phyloP scores from a whole-genome alignment of 2,797 vertebrate species.

The Argya squamiceps region DNA sequence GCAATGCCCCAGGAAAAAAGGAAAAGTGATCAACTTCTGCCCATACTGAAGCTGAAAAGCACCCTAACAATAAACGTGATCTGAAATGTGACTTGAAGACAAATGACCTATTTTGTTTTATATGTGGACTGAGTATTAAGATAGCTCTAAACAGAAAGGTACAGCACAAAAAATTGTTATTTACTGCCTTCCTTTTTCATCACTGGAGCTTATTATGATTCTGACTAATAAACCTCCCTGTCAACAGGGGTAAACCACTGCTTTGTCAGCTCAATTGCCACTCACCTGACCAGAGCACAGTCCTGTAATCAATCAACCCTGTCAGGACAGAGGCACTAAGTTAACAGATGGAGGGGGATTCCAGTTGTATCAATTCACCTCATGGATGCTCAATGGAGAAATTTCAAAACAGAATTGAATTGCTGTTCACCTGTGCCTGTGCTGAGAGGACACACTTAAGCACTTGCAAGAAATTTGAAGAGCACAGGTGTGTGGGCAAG shows the following conservation, averaged over 20 bases:
- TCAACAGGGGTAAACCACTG: not conserved
- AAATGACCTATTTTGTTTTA: not conserved
- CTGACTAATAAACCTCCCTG: not conserved
- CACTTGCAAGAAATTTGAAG: not conserved
- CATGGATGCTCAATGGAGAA: not conserved
- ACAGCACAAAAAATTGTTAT: not conserved
- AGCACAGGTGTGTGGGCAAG: not conserved
- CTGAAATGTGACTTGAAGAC: not conserved
- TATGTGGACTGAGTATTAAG: not conserved
- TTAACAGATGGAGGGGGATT: not conserved
- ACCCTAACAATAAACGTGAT: not conserved
- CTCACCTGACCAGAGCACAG: not conserved
- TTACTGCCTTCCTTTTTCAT: not conserved
- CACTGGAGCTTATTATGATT: not conserved
- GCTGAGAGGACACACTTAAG: not conserved
- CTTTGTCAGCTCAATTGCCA: not conserved
- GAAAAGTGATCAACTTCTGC: not conserved
- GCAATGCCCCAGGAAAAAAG: not conserved
- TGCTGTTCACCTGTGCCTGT: not conserved
- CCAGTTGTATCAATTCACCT: not conserved
- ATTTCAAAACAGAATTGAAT: not conserved
- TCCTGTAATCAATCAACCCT: not conserved
- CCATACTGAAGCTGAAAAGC: not conserved
- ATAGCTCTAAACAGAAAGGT: not conserved
- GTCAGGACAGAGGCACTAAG: not conserved